Evolutionary conservation across 2,113 vertebrate genomes (phyloP).

Genomic region (Chunga burmeisteri): DNA sequence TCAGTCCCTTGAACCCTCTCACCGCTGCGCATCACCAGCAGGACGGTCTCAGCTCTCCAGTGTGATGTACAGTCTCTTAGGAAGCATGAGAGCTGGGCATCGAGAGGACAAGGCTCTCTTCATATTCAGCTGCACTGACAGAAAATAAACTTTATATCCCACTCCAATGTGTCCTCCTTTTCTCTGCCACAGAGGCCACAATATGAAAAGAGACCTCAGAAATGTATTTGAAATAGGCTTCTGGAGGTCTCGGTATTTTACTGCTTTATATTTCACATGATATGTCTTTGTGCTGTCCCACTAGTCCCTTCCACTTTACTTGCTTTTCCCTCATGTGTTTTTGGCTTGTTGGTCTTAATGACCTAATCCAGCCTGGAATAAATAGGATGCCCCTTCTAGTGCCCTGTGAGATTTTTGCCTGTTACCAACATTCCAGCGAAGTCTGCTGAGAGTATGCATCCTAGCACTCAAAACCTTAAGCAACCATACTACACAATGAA

Average conservation of each 20-base stretch:
- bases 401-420: background rate
- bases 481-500: background rate
- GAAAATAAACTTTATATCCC: background rate
- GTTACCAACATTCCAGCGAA: background rate
- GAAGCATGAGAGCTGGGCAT: background rate
- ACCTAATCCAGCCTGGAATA: background rate
- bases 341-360: background rate
- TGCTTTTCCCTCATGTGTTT: background rate
- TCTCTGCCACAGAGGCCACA: background rate
- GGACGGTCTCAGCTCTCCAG: background rate
- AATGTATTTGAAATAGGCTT: background rate
- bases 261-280: background rate
- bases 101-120: background rate
- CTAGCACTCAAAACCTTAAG: background rate
- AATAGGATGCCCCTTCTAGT: background rate
- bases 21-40: rapidly evolving
- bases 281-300: background rate
- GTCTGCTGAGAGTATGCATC: background rate
- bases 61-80: background rate
- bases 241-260: background rate
- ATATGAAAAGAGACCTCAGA: background rate
- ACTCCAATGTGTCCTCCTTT: background rate
- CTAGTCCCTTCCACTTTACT: background rate
- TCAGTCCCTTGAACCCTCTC: background rate
- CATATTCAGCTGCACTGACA: background rate